These are phyloP conservation scores for Thereva unica DNA, from an alignment of 2,888 invertebrate species.

Conservation along the genomic window DNA sequence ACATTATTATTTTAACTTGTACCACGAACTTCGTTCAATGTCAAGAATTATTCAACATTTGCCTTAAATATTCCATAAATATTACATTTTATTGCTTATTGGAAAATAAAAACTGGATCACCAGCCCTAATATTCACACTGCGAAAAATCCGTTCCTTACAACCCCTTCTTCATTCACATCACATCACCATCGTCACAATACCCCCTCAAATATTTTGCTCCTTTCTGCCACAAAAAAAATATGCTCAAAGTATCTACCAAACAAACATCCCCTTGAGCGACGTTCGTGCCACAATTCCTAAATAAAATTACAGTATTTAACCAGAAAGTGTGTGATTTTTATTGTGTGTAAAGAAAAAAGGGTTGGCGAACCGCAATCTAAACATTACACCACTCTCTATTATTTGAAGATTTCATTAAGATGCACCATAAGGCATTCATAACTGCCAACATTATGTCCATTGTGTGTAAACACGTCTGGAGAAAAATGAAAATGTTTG, in stretches of 20 bases:
- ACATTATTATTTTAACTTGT: neutral
- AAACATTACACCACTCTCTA: neutral
- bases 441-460: neutral
- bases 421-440: neutral
- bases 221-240: constrained; percentile 2
- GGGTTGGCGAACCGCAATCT: constrained; percentile 8
- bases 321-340: constrained; percentile 28
- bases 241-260: neutral
- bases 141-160: neutral
- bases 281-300: constrained; percentile 5
- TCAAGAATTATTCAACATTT: neutral
- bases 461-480: neutral
- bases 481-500: neutral
- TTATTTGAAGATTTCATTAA: constrained; percentile 14
- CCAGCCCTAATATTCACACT: constrained; percentile 29
- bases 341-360: constrained; percentile 21
- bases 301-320: constrained; percentile 38
- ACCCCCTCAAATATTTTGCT: no score
- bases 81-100: constrained; percentile 52
- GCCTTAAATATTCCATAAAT: constrained; percentile 45
- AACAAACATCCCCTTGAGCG: constrained; percentile 5
- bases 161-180: constrained; percentile 32
- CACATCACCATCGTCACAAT: no score
- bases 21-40: neutral
- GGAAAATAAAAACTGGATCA: constrained; percentile 43